A percentile compares a stretch with the other conserved stretches of the same genome.
These are phyloP conservation scores for Pempheris klunzingeri DNA, from an alignment of 2,797 vertebrate genomes.

Conservation along the genomic window DNA sequence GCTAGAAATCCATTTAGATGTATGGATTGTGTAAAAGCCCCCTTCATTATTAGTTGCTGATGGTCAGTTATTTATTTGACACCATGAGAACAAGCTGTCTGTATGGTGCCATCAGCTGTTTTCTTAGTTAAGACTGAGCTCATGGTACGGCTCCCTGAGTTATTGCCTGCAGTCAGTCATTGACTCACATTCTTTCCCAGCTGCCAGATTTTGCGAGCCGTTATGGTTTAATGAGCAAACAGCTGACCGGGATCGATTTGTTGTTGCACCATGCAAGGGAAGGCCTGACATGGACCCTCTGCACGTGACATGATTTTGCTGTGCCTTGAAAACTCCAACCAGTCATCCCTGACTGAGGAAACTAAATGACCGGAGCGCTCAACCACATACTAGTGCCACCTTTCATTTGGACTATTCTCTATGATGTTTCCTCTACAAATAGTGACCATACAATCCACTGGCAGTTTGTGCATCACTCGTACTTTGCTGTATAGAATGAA, in stretches of 20 bases:
- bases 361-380: constrained; percentile 18
- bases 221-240: constrained; percentile 58
- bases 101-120: constrained; percentile 56
- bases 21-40: constrained; percentile 12
- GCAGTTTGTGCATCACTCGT: constrained; percentile 15
- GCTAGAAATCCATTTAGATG: constrained; percentile 5
- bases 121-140: constrained; percentile 43
- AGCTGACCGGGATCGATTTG: constrained; percentile 63
- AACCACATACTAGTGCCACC: neutral
- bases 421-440: constrained; percentile 17
- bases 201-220: constrained; percentile 45
- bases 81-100: constrained; percentile 37
- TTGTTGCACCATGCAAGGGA: constrained; percentile 29
- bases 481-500: neutral
- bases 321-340: constrained; percentile 22
- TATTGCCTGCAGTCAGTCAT: constrained; percentile 32
- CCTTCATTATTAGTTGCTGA: constrained; percentile 28
- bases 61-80: constrained; percentile 39
- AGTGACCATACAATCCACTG: constrained; percentile 2
- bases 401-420: constrained; percentile 25
- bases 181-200: constrained; percentile 47
- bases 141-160: constrained; percentile 30
- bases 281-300: constrained; percentile 34
- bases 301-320: constrained; percentile 36
- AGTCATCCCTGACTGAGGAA: constrained; percentile 33